phyloP scores from a whole-genome alignment of 2,113 vertebrate genomes.

The Hymenochirus boettgeri region DNA sequence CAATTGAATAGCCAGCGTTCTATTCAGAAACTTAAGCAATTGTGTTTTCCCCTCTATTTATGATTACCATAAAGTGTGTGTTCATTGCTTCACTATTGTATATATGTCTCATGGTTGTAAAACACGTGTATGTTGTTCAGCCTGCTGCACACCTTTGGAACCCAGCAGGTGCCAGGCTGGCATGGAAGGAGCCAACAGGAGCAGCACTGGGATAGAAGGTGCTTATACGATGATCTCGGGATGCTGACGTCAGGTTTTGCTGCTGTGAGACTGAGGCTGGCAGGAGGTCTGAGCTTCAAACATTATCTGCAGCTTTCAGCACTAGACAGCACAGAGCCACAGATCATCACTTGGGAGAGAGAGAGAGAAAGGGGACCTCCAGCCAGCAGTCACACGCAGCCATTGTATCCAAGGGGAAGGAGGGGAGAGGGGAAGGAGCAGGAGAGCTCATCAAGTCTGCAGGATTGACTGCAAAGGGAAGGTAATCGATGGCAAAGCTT shows the following conservation, averaged over 20 bases:
- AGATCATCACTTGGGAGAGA: slow-evolving; percentile 34
- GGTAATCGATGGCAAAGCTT: slow-evolving; percentile 73
- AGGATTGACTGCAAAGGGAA: slow-evolving; percentile 66
- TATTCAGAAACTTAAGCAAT: no score
- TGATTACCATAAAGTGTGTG: no score
- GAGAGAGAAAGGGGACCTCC: slow-evolving; percentile 38
- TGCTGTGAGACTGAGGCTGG: slow-evolving; percentile 48
- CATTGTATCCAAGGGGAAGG: slow-evolving; percentile 49
- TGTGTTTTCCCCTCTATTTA: no score
- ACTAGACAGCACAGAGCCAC: slow-evolving; percentile 40
- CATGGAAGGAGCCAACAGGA: not conserved
- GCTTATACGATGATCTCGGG: slow-evolving; percentile 40
- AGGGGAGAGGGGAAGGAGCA: slow-evolving; percentile 50
- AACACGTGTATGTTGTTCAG: no score
- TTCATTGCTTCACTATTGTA: no score
- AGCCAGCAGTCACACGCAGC: slow-evolving; percentile 40
- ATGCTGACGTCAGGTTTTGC: slow-evolving; percentile 57
- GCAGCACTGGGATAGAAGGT: not conserved
- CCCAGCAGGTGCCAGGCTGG: fast-evolving
- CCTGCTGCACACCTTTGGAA: no score
- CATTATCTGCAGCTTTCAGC: slow-evolving; percentile 51
- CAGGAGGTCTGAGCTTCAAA: slow-evolving; percentile 44
- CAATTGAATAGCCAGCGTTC: no score
- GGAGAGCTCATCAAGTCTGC: slow-evolving; percentile 60
- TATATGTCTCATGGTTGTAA: not conserved